A percentile compares a stretch with the other conserved stretches of the same genome.
Evolutionary conservation across 1,140 invertebrate genomes (phyloP).

Genomic region (Frieseomelitta varia): DNA sequence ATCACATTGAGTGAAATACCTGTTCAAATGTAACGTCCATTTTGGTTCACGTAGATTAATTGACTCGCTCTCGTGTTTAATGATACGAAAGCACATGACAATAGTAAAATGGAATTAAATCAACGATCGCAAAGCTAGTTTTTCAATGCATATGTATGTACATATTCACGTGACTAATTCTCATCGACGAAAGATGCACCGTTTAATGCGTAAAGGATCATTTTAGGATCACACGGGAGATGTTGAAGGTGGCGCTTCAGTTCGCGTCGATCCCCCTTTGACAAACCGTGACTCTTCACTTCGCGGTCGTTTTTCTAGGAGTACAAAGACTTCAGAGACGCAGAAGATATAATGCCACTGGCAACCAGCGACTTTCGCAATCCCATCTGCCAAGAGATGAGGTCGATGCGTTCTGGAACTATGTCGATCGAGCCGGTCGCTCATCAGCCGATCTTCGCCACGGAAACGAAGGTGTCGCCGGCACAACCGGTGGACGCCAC

Average conservation of each 20-base stretch:
- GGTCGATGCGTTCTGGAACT: slow-evolving; percentile 79
- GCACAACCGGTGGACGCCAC: slow-evolving; percentile 46
- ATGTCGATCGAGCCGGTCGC: background rate
- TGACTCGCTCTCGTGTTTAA: no score
- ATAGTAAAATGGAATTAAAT: background rate
- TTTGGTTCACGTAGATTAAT: no score
- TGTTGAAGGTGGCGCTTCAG: slow-evolving; percentile 7
- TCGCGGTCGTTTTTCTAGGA: slow-evolving; percentile 84
- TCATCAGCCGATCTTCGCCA: slow-evolving; percentile 16
- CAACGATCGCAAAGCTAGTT: background rate
- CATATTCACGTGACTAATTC: background rate
- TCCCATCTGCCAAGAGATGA: slow-evolving; percentile 91
- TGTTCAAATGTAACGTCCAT: no score
- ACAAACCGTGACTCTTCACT: slow-evolving; percentile 50
- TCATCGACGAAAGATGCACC: background rate
- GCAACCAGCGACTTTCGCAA: slow-evolving; percentile 90
- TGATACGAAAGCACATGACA: no score
- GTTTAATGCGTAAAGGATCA: background rate
- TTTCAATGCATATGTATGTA: no score
- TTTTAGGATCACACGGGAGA: slow-evolving; percentile 13
- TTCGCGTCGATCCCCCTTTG: background rate
- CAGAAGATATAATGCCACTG: slow-evolving; percentile 92
- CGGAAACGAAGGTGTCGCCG: slow-evolving; percentile 60
- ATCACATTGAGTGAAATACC: no score
- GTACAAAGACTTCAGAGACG: slow-evolving; percentile 93